phyloP scores from a whole-genome alignment of 2,113 vertebrate genomes.

The Vulpes ferrilata region DNA sequence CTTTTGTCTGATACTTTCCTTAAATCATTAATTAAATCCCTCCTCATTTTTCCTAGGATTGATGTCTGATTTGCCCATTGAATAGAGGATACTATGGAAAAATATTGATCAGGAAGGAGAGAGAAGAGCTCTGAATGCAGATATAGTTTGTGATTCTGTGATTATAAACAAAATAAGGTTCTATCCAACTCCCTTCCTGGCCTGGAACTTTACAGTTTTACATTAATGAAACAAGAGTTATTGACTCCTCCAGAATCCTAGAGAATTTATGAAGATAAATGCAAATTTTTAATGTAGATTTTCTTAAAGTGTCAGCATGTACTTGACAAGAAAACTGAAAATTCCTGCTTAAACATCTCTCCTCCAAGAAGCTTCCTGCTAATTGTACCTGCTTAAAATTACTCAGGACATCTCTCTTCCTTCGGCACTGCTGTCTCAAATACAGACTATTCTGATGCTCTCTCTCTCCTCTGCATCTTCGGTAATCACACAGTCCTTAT shows the following conservation, averaged over 20 bases:
- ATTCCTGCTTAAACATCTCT: neutral
- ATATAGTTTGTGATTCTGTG: neutral
- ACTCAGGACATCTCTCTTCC: neutral
- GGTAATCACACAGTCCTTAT: neutral
- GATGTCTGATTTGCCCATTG: neutral
- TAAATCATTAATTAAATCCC: neutral
- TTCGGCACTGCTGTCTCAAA: neutral
- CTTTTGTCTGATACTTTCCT: neutral
- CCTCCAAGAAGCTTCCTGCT: neutral
- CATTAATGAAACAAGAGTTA: neutral
- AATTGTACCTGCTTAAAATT: neutral
- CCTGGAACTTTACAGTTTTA: neutral
- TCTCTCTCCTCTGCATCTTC: neutral
- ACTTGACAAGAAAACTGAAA: neutral
- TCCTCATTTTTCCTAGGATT: neutral
- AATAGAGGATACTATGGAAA: neutral
- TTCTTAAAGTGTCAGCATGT: neutral
- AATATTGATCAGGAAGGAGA: neutral
- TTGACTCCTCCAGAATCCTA: neutral
- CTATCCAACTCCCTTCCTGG: neutral
- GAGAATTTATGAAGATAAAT: neutral
- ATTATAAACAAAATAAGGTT: neutral
- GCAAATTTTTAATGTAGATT: neutral
- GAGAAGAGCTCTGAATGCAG: neutral
- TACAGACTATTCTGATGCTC: too few species aligned